Evolutionary conservation across 2,888 invertebrate species (phyloP), one percentile per base, ranked within the genome.

Genomic region (Steinernema scapterisci): DNA sequence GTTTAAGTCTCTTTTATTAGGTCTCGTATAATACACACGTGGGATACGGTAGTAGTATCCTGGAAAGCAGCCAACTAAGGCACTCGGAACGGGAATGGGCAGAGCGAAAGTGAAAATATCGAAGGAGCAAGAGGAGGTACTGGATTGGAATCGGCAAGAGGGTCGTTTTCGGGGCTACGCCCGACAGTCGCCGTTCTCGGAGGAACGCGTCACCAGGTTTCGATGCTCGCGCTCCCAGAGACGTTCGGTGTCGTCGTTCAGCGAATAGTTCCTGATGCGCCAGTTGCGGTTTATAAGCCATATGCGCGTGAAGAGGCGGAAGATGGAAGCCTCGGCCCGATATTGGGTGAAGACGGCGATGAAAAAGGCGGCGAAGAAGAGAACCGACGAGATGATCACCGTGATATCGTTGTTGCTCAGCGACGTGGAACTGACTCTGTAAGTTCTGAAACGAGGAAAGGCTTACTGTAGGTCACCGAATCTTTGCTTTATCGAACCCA

Each of bases 341-440:
- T 87, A 87, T 71, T 87, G 87, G 0, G 87, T 87, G 77, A 90
- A 90, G 88, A 91, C 89, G 71, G 91, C 90, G 27, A 90, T 87
- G 82, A 91, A 90, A 81, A 91, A 91, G 11, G 90, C 89, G 45
- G 90, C 88, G 79, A 91, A 90, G 84, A 91, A 91, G 70, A 90
- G 86, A 13, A 90, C 89, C 0, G 90, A 90, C 79, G 90, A 90
- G 2, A 89, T 87, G 25, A 91, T 86, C 1, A 90, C 90, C 52
- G 90, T 88, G 43, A 90, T 87, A 80, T 91, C 90, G 56, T 85
- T 82, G 7, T 82, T 74, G 25, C 78, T 81, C 23, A 86, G 77
- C 16, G 80, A 74, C 13, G 80, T 75, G 9, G 79, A 76, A 38
- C 72, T 72, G 21, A 72, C 52, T 13, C 76, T 76, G 56, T 75